Percentiles rank a stretch among this genome's conserved stretches.
These are phyloP conservation scores for Dolichomitus sp. DNA, from an alignment of 2,888 invertebrate genomes.

Conservation along the genomic window DNA sequence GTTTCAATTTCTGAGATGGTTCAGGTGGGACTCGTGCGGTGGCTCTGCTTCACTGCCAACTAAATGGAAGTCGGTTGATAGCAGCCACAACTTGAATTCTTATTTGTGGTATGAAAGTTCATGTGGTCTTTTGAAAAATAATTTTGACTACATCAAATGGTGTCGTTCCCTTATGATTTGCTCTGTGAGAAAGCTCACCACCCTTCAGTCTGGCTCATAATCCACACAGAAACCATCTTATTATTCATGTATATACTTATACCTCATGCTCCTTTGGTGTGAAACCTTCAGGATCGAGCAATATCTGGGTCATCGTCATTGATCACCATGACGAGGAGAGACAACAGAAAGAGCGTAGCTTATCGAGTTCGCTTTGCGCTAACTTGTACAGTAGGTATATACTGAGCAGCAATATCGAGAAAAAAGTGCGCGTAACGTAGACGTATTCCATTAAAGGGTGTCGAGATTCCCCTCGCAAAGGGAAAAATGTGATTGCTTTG, in stretches of 20 bases:
- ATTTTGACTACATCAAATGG: background rate
- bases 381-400: background rate
- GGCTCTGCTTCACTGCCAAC: background rate
- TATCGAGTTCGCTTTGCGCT: background rate
- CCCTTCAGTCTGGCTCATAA: background rate
- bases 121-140: background rate
- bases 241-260: background rate
- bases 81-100: constrained; percentile 10
- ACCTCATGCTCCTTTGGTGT: background rate
- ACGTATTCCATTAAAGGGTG: constrained; percentile 28
- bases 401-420: constrained; percentile 12
- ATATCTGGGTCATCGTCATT: constrained; percentile 27
- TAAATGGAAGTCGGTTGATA: constrained; percentile 12
- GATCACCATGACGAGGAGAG: constrained; percentile 13
- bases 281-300: background rate
- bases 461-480: constrained; percentile 37
- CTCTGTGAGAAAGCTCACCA: background rate
- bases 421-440: background rate
- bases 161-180: background rate
- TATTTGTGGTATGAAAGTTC: constrained; percentile 3
- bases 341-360: background rate
- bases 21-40: background rate
- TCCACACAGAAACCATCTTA: background rate
- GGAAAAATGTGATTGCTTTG: constrained; percentile 66
- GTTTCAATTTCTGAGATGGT: constrained; percentile 4